Evolutionary conservation across 2,797 vertebrate species (phyloP), one percentile per base, ranked within the genome.

Genomic region (Trichosurus vulpecula): DNA sequence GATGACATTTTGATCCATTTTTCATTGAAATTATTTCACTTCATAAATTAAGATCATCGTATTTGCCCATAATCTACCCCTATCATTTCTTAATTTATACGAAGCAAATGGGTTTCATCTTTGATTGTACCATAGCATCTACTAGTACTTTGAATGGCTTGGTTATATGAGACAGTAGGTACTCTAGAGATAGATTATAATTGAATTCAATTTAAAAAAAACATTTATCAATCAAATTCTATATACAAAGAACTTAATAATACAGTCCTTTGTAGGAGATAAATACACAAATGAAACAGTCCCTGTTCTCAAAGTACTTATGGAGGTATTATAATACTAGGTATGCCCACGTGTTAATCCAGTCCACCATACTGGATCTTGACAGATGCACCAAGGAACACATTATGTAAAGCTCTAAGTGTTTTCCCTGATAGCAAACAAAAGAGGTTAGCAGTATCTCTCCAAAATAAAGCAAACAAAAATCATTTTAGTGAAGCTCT

Each of bases 21-120:
- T 95, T 91, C 47, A 47, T 58, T 41, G 52, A 92, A 58, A 54
- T 58, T 90, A 93, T 96, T 54, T 89, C 47, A 87, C 81, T 92
- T 94, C 95, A 94, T 95, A 93, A 94, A 95, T 91, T 9, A 8
- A 91, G 6, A 25, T 92, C n/a, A 94, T 54, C 29, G 52, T 66
- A 94, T 90, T 94, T 95, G 41, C 90, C 87, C 91, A 53, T 96
- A 95, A 92, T 66, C 55, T 97, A 54, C 92, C 25, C 74, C 35
- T 74, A 9, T 74, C 54, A 95, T 94, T 95, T 57, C 94, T 91
- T 94, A 94, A 91, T 54, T 96, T 92, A 92, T 47, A 41, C 91
- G 95, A 91, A 96, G n/a, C n/a, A 92, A 91, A 94, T 94, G 93
- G 94, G 89, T 41, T 93, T n/a, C 47, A 90, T 93, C 9, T 6